Evolutionary conservation across 2,797 vertebrate genomes (phyloP), one percentile per base, ranked within the genome.

Genomic region (Amphiprion clarkii): DNA sequence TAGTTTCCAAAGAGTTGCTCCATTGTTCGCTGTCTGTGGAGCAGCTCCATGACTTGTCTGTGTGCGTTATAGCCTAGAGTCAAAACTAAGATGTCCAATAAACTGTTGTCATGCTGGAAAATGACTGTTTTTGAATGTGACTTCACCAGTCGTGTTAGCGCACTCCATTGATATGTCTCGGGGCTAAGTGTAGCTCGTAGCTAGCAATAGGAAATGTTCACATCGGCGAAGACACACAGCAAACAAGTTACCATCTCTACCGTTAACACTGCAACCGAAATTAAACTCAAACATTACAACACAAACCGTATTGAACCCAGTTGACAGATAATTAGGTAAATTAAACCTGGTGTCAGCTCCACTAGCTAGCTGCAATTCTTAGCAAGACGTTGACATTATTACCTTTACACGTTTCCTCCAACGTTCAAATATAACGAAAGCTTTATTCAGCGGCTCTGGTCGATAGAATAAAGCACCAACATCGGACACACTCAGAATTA

Each of bases 341-440:
- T 25, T 17, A 36, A 53, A 23, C 19, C 3, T 9, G 2, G 19
- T 1, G 4, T 67, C 16, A 40, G 0, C 1, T 56, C 23, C 67
- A 61, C 42, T 44, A 49, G 14, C 63, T 59, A 74, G 61, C 52
- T 17, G 44, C 31, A 11, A 13, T n/a, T 80, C 19, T 65, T 77
- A 67, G 70, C 48, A 19, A 59, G 19, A 56, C 57, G 60, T 33
- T 53, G 51, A 40, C 14, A 25, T 62, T 49, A 55, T 82, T 81
- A 87, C 87, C 79, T 81, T 69, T 25, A 72, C 46, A 49, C 42
- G 76, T 70, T 71, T 71, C 59, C 63, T 59, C 71, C 51, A 64
- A 14, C 25, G 31, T 61, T 68, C 39, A 58, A 23, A 58, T 78
- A 55, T 27, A 49, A 65, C 52, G 3, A 52, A 59, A 57, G 5